Conservation (phyloP, 2,113 vertebrate genomes). For the Vulpes lagopus region DNA sequence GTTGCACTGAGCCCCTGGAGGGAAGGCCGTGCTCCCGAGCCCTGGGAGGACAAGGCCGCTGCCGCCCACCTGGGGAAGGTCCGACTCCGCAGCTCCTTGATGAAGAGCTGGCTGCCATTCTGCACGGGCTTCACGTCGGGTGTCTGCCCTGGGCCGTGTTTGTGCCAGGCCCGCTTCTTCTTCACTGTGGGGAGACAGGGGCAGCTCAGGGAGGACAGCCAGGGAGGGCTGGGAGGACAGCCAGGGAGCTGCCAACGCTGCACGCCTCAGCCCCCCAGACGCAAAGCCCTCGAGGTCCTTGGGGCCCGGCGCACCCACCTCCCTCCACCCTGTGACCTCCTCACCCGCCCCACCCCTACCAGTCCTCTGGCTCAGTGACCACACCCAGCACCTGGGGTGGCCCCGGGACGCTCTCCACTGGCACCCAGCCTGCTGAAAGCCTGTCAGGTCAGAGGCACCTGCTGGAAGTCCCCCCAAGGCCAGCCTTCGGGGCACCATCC, state of each 20-base stretch:
- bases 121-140: constrained; percentile 96
- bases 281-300: not conserved
- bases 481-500: not conserved
- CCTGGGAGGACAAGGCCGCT: not conserved
- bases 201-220: not conserved
- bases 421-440: not conserved
- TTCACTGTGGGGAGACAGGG: constrained; percentile 90
- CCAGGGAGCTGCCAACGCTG: not conserved
- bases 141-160: constrained; percentile 94
- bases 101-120: constrained; percentile 98
- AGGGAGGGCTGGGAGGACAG: not conserved
- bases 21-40: not conserved
- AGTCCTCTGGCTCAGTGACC: not conserved
- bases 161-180: constrained; percentile 98
- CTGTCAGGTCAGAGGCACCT: not conserved
- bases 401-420: not conserved
- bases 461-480: not conserved
- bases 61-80: constrained; percentile 95
- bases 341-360: not conserved
- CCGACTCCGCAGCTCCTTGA: constrained; percentile 96
- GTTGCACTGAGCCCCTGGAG: not conserved
- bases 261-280: not conserved
- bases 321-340: not conserved
- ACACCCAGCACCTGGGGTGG: not conserved
- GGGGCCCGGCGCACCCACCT: not conserved